Evolutionary conservation across 2,888 invertebrate species (phyloP).

Genomic region (Trissonchulus latispiculum): DNA sequence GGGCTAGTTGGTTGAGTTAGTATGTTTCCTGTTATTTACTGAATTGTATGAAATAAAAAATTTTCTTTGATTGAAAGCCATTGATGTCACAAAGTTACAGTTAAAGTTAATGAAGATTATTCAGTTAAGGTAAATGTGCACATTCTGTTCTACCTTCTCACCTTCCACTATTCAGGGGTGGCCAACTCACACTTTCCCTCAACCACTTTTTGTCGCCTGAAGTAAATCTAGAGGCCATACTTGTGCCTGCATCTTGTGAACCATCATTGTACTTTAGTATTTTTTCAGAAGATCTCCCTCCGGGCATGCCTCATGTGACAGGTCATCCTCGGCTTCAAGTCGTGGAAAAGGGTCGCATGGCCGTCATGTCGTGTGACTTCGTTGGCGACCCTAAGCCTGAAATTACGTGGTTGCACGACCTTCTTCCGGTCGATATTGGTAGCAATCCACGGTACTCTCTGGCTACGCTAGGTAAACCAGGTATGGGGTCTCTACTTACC

Average conservation of each 20-base stretch:
- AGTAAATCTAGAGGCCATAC: neutral
- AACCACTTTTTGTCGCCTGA: neutral
- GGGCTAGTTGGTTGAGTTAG: too few relatives aligned
- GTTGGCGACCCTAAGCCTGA: constrained; percentile 65
- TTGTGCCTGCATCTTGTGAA: too few relatives aligned
- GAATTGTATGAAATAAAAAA: too few relatives aligned
- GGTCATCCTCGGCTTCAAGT: constrained; percentile 81
- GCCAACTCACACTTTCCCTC: neutral
- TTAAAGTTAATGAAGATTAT: too few relatives aligned
- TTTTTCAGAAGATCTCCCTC: constrained; percentile 63
- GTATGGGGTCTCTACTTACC: too few relatives aligned
- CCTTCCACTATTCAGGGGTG: too few relatives aligned
- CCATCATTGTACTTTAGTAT: constrained; percentile 8
- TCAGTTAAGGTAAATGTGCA: too few relatives aligned
- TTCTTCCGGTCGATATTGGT: constrained; percentile 55
- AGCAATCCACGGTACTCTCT: constrained; percentile 73
- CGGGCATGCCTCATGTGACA: constrained; percentile 79
- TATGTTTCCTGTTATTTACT: too few relatives aligned
- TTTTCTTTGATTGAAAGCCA: too few relatives aligned
- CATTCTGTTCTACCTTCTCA: too few relatives aligned
- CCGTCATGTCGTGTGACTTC: constrained; percentile 77
- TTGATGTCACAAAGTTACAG: too few relatives aligned
- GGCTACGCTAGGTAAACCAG: constrained; percentile 66
- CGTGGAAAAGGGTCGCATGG: constrained; percentile 86
- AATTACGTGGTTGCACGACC: constrained; percentile 87